Evolutionary conservation across 1,140 invertebrate species (phyloP).

Genomic region (Aphis craccivora): DNA sequence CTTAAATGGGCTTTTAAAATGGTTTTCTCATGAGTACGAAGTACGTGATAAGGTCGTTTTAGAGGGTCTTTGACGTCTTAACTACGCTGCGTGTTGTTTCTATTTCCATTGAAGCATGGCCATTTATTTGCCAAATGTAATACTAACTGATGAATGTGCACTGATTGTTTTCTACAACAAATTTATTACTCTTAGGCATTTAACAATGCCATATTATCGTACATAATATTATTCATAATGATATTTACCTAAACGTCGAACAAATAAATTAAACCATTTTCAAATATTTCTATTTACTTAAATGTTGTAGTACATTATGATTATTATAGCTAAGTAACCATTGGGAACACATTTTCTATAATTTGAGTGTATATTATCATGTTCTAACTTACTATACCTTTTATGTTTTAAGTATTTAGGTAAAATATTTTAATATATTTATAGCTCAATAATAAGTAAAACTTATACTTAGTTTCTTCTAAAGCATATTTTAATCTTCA

Average conservation of each 20-base stretch:
- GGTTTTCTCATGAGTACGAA: background rate
- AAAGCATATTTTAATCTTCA: too few relatives aligned
- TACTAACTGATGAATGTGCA: background rate
- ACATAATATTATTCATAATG: too few relatives aligned
- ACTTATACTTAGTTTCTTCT: background rate
- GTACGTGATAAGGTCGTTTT: background rate
- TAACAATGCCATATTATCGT: background rate
- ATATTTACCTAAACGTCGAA: too few relatives aligned
- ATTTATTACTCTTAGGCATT: background rate
- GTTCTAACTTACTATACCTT: too few relatives aligned
- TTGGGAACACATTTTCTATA: too few relatives aligned
- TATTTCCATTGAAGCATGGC: background rate
- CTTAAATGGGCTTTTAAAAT: background rate
- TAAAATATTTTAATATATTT: background rate
- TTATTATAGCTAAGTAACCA: too few relatives aligned
- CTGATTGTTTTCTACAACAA: slow-evolving; percentile 1
- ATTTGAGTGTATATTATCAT: too few relatives aligned
- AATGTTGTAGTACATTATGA: too few relatives aligned
- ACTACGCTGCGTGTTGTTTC: background rate
- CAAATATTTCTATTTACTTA: too few relatives aligned
- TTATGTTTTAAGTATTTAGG: too few relatives aligned
- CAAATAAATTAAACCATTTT: too few relatives aligned
- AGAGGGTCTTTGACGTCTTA: background rate
- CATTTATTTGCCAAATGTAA: slow-evolving; percentile 3
- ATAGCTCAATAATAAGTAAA: background rate